These are phyloP conservation scores for Centropus unirufus DNA, from an alignment of 2,113 vertebrate genomes.

Conservation along the genomic window DNA sequence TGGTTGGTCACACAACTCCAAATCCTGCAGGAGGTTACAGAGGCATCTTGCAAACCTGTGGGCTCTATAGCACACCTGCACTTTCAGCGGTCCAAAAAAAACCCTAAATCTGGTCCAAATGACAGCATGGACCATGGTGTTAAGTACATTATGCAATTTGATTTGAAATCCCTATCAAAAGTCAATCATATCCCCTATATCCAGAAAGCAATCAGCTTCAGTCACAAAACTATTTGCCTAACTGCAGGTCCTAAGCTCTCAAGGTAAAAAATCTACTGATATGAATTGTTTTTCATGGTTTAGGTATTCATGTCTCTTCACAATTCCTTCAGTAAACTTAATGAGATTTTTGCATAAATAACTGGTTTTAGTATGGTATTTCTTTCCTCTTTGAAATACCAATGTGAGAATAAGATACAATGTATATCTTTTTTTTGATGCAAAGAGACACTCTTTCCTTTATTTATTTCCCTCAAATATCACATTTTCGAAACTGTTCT, in stretches of 20 bases:
- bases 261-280: not conserved
- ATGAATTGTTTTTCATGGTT: not conserved
- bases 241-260: not conserved
- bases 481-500: not conserved
- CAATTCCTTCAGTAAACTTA: not conserved
- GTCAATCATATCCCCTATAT: not conserved
- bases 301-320: not conserved
- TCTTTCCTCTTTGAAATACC: not conserved
- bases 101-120: not conserved
- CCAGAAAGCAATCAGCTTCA: not conserved
- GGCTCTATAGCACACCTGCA: not conserved
- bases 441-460: not conserved
- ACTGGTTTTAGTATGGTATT: not conserved
- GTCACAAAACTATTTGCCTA: not conserved
- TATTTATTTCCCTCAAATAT: not conserved
- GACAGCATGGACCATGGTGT: not conserved
- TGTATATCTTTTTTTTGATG: not conserved
- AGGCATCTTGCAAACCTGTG: fast-evolving
- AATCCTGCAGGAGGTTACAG: not conserved
- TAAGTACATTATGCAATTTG: not conserved
- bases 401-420: not conserved
- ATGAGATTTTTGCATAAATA: not conserved
- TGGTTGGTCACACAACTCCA: not conserved
- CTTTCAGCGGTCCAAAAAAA: not conserved
- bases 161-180: not conserved